Percentiles rank a stretch among this genome's conserved stretches.
These are phyloP conservation scores for Equus quagga DNA, from an alignment of 2,113 vertebrate species.

Conservation along the genomic window DNA sequence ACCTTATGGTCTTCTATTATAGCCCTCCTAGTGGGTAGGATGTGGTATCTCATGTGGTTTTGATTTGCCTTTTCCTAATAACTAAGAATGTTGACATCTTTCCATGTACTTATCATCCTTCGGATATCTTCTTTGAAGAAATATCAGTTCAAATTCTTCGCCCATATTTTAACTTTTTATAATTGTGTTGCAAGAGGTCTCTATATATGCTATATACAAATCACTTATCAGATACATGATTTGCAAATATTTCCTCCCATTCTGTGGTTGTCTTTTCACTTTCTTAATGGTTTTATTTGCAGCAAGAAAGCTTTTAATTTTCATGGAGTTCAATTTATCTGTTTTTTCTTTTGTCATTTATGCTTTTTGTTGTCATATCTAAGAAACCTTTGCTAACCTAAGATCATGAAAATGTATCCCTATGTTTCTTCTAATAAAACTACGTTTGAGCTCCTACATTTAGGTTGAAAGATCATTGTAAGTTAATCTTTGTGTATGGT, in stretches of 20 bases:
- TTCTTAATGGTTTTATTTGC: not conserved
- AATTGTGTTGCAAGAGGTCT: not conserved
- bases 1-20: not conserved
- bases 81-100: not conserved
- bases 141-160: not conserved
- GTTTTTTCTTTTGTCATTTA: not conserved
- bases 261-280: not conserved
- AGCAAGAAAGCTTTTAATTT: not conserved
- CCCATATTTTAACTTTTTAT: not conserved
- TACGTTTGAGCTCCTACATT: not conserved
- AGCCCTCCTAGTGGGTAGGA: not conserved
- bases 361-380: not conserved
- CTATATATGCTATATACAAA: not conserved
- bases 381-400: not conserved
- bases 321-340: not conserved
- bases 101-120: not conserved
- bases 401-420: not conserved
- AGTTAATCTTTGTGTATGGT: not conserved
- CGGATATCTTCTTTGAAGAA: not conserved
- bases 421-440: not conserved
- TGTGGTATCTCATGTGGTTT: not conserved
- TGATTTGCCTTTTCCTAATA: conserved; percentile 33
- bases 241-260: not conserved
- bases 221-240: not conserved
- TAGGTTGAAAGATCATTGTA: not conserved